A percentile compares a stretch with the other conserved stretches of the same genome.
Evolutionary conservation across 2,888 invertebrate species (phyloP).

Genomic region (Scaptomyza flava): DNA sequence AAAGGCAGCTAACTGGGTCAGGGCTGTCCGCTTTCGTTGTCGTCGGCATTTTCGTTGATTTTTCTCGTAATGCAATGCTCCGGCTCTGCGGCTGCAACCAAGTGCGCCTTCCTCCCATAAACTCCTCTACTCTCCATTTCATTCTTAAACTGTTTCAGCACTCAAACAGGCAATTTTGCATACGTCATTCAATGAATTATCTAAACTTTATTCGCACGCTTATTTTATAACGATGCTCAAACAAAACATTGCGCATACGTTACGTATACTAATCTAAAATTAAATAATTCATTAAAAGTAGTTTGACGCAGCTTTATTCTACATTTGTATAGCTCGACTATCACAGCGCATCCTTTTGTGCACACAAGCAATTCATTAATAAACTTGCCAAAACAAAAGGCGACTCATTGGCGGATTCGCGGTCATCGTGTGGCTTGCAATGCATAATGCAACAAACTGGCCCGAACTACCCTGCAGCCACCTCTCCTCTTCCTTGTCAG

Average conservation of each 20-base stretch:
- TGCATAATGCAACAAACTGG: conserved; percentile 39
- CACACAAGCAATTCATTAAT: conserved; percentile 36
- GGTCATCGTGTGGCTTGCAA: conserved; percentile 45
- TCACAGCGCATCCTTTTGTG: neutral
- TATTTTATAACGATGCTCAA: too few relatives aligned
- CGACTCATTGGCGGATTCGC: conserved; percentile 18
- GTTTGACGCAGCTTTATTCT: neutral
- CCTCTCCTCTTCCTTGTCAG: neutral
- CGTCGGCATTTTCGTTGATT: conserved; percentile 59
- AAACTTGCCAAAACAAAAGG: conserved; percentile 26
- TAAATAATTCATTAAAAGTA: conserved; percentile 16
- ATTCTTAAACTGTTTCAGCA: conserved; percentile 23
- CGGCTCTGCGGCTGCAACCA: neutral
- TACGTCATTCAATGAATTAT: neutral
- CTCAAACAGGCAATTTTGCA: neutral
- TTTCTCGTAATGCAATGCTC: conserved; percentile 35
- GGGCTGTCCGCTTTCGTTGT: conserved; percentile 57
- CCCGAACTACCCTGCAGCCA: neutral
- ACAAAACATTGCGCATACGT: too few relatives aligned
- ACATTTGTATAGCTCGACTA: neutral
- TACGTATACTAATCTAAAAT: too few relatives aligned
- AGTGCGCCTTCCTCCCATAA: neutral
- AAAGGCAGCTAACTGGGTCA: conserved; percentile 69
- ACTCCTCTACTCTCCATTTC: neutral
- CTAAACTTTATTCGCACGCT: too few relatives aligned